Conservation (phyloP, 1,140 invertebrate genomes). For the Littorina saxatilis region DNA sequence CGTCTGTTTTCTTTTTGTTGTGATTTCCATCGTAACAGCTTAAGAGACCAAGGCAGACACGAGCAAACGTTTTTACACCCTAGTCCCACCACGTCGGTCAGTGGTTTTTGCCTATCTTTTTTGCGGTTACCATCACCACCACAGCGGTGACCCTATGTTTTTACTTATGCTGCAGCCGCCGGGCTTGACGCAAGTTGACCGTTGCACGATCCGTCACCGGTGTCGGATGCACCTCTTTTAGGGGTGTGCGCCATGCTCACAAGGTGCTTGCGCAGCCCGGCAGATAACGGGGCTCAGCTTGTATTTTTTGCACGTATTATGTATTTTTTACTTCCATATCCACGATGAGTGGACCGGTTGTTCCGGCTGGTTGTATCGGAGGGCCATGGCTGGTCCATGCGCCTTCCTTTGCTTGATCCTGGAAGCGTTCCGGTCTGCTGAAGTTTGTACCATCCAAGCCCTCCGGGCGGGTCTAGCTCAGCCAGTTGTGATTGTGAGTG, state of each 20-base stretch:
- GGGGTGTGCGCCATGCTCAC: neutral
- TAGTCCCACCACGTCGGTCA: slow-evolving; percentile 37
- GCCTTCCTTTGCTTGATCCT: neutral
- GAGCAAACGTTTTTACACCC: slow-evolving; percentile 14
- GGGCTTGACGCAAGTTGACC: neutral
- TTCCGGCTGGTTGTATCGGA: neutral
- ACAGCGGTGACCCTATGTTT: slow-evolving; percentile 21
- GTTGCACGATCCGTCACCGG: slow-evolving; percentile 32
- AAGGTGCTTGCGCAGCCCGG: neutral
- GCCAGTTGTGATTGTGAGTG: neutral
- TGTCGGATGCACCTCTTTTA: neutral
- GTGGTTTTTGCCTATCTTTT: slow-evolving; percentile 23
- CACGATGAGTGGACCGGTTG: neutral
- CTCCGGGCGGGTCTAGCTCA: slow-evolving; percentile 6
- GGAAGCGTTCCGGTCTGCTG: slow-evolving; percentile 9
- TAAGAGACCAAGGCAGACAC: slow-evolving; percentile 33
- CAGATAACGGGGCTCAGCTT: slow-evolving; percentile 26
- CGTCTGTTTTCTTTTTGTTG: neutral
- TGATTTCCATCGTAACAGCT: slow-evolving; percentile 19
- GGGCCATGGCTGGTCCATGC: slow-evolving; percentile 3
- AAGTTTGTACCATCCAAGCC: slow-evolving; percentile 6
- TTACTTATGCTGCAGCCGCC: slow-evolving; percentile 33
- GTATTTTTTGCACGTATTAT: slow-evolving; percentile 24
- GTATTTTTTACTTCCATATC: slow-evolving; percentile 22
- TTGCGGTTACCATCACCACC: slow-evolving; percentile 23